A percentile compares a stretch with the other conserved stretches of the same genome.
Evolutionary conservation across 1,140 invertebrate genomes (phyloP).

Genomic region (Drosophila jambulina): DNA sequence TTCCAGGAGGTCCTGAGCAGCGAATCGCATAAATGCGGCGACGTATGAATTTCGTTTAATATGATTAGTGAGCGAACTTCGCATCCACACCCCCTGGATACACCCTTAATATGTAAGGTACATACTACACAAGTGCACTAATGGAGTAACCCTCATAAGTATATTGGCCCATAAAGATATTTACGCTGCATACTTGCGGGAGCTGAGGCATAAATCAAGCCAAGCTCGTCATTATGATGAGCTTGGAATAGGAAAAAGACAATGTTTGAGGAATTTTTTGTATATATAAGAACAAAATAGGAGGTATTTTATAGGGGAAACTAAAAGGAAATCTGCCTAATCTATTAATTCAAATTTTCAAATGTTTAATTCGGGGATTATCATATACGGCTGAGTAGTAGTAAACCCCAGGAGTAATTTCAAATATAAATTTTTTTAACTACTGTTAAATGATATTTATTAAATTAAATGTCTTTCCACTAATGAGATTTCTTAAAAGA

Average conservation of each 20-base stretch:
- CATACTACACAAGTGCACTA: constrained; percentile 70
- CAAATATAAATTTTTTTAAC: neutral
- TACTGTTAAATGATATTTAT: neutral
- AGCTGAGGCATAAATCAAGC: constrained; percentile 73
- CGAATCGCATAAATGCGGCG: constrained; percentile 79
- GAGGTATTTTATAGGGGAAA: neutral
- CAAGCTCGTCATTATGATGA: constrained; percentile 56
- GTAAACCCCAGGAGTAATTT: neutral
- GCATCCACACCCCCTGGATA: constrained; percentile 9
- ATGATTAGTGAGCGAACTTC: constrained; percentile 70
- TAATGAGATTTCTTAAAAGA: neutral
- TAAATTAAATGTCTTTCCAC: neutral
- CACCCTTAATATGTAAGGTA: constrained; percentile 34
- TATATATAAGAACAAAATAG: no score
- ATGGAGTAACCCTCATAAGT: constrained; percentile 31
- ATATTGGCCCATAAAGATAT: constrained; percentile 76
- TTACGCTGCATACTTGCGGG: constrained; percentile 78
- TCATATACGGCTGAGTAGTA: neutral
- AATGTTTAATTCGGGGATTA: no score
- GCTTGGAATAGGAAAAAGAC: neutral
- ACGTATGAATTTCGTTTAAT: constrained; percentile 84
- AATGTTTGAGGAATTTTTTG: constrained; percentile 11
- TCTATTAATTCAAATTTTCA: neutral
- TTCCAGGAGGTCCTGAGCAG: constrained; percentile 38
- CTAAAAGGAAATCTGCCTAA: neutral